These are phyloP conservation scores for Allygus modestus DNA, from an alignment of 2,888 invertebrate genomes.

Conservation along the genomic window DNA sequence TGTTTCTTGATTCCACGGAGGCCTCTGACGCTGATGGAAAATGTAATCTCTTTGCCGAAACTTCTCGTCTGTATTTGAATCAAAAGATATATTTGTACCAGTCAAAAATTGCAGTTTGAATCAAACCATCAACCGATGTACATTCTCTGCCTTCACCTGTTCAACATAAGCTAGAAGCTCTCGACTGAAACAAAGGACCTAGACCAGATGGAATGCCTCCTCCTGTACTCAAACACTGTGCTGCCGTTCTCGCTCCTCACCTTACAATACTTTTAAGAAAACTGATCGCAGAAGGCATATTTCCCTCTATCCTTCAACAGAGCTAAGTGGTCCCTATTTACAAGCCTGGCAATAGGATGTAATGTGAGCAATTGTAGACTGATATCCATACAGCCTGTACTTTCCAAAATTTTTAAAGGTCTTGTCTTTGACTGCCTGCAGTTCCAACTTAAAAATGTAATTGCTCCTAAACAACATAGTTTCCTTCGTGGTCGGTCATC, in stretches of 20 bases:
- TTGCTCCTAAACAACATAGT: neutral
- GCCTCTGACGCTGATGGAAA: neutral
- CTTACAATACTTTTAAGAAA: neutral
- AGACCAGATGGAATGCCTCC: slow-evolving; percentile 8
- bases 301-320: slow-evolving; percentile 6
- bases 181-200: neutral
- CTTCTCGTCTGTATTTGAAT: slow-evolving; percentile 15
- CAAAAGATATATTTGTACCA: neutral
- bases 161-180: neutral
- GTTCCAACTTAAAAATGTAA: neutral
- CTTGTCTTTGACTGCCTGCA: neutral
- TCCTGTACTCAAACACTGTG: neutral
- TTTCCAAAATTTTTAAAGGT: slow-evolving; percentile 17
- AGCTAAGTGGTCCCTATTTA: neutral
- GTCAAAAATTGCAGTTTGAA: neutral
- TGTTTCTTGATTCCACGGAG: neutral
- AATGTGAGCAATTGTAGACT: neutral
- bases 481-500: too few species aligned
- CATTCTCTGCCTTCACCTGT: neutral
- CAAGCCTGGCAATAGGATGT: slow-evolving; percentile 1
- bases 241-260: too few species aligned
- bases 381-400: neutral
- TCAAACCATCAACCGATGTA: neutral
- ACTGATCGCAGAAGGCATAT: neutral
- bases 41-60: slow-evolving; percentile 23